These are phyloP conservation scores for Harpegnathos saltator DNA, from an alignment of 1,140 invertebrate species.

Conservation along the genomic window DNA sequence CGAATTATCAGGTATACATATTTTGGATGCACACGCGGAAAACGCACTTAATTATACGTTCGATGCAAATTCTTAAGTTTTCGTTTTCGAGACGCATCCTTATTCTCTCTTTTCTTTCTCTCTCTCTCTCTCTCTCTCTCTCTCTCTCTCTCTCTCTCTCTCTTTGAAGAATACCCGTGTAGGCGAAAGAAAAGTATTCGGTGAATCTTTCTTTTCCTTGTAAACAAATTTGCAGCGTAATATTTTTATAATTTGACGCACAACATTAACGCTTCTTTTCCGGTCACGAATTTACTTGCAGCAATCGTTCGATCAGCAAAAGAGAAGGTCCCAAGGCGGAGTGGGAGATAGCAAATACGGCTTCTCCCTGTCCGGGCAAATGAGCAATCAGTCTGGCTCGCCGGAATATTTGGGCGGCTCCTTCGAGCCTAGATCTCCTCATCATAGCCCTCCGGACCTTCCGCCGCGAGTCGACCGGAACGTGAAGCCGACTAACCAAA, in stretches of 20 bases:
- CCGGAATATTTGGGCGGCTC: slow-evolving; percentile 77
- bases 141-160: no score
- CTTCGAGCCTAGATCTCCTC: slow-evolving; percentile 84
- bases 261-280: neutral
- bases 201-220: no score
- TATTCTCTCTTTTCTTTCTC: no score
- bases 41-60: no score
- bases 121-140: no score
- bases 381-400: slow-evolving; percentile 75
- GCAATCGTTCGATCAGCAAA: slow-evolving; percentile 81
- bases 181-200: no score
- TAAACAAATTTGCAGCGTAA: no score
- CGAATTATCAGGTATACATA: slow-evolving; percentile 85
- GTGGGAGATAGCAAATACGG: slow-evolving; percentile 88
- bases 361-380: slow-evolving; percentile 85
- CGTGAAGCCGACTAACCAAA: slow-evolving; percentile 88
- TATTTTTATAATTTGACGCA: no score
- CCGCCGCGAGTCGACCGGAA: slow-evolving; percentile 93
- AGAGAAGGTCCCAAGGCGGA: slow-evolving; percentile 83
- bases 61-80: no score
- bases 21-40: neutral
- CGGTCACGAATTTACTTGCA: neutral
- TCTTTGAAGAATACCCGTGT: no score
- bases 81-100: no score
- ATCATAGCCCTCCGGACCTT: slow-evolving; percentile 90